Evolutionary conservation across 2,797 vertebrate species (phyloP).

Genomic region (Sebastes glaucus): DNA sequence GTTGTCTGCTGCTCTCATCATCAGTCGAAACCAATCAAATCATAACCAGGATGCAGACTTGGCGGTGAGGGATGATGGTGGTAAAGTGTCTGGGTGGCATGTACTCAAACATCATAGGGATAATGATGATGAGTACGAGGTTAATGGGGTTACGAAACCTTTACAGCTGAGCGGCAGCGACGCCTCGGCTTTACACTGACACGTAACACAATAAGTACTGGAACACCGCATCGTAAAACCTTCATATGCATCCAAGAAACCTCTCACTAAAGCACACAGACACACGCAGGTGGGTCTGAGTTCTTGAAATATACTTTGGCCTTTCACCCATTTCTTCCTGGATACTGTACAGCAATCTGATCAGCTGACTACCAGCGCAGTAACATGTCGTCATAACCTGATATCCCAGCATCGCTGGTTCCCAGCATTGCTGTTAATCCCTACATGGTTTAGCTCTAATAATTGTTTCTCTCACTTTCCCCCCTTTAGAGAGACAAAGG

Average conservation of each 20-base stretch:
- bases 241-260: neutral
- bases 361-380: slow-evolving; percentile 35
- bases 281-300: neutral
- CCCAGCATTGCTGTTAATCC: neutral
- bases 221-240: neutral
- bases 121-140: slow-evolving; percentile 4
- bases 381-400: neutral
- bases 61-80: neutral
- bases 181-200: neutral
- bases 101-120: neutral
- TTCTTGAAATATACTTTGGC: neutral
- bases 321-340: slow-evolving; percentile 29
- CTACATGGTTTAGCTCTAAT: neutral
- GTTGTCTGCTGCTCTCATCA: neutral
- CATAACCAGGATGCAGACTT: neutral
- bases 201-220: neutral
- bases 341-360: slow-evolving; percentile 11
- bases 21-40: neutral
- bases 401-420: neutral
- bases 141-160: slow-evolving; percentile 17
- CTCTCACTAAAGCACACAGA: neutral
- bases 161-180: neutral
- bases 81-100: neutral
- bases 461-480: neutral
- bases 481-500: neutral